These are phyloP conservation scores for Salminus brasiliensis DNA, from an alignment of 2,113 vertebrate genomes.

Conservation along the genomic window DNA sequence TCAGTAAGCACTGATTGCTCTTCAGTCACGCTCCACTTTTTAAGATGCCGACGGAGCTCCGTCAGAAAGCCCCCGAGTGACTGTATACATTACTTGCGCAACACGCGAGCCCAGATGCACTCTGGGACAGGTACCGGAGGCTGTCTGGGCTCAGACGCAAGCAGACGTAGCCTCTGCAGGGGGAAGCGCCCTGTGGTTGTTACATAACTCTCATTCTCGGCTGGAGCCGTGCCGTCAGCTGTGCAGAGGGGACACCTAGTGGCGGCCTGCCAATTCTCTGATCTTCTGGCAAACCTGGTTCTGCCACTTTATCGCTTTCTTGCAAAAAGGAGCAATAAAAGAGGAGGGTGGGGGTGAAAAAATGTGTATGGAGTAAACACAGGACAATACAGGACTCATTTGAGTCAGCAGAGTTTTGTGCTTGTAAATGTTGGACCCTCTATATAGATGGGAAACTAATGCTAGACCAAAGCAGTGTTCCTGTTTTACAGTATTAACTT, in stretches of 20 bases:
- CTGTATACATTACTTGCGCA: background rate
- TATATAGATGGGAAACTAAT: too few relatives aligned
- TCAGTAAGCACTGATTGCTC: background rate
- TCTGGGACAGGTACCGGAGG: conserved; percentile 40
- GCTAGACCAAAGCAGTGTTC: too few relatives aligned
- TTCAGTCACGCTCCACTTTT: background rate
- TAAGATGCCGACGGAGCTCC: conserved; percentile 31
- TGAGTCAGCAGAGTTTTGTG: background rate
- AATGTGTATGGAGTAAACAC: background rate
- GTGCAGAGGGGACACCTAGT: conserved; percentile 46
- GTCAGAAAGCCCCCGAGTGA: background rate
- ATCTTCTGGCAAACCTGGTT: background rate
- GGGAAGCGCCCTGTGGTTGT: conserved; percentile 51
- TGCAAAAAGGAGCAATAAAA: conserved; percentile 15
- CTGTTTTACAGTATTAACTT: too few relatives aligned
- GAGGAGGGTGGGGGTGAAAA: too few relatives aligned
- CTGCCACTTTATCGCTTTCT: background rate
- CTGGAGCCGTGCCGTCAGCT: background rate
- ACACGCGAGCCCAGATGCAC: conserved; percentile 16
- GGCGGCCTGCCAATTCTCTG: conserved; percentile 10
- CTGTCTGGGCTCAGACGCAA: background rate
- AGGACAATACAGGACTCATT: background rate
- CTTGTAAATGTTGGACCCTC: too few relatives aligned
- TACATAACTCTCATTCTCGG: conserved; percentile 39
- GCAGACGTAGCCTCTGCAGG: conserved; percentile 43